phyloP scores from a whole-genome alignment of 2,888 invertebrate genomes.

The Halictus quadricinctus region DNA sequence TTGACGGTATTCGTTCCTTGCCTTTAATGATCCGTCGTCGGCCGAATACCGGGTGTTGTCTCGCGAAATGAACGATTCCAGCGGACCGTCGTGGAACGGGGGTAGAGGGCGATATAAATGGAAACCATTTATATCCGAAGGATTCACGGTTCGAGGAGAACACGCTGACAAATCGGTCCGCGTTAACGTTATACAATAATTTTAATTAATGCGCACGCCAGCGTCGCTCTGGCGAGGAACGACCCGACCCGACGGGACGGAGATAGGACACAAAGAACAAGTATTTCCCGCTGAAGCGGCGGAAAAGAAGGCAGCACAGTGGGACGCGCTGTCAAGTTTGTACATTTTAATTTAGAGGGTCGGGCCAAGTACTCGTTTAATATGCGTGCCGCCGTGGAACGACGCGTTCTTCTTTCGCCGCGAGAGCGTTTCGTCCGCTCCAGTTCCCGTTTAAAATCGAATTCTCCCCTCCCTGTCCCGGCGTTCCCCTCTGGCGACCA shows the following conservation, averaged over 20 bases:
- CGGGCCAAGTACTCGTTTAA: constrained; percentile 60
- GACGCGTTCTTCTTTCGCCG: constrained; percentile 16
- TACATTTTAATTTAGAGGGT: constrained; percentile 63
- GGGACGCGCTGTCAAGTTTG: constrained; percentile 52
- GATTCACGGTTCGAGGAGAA: not conserved
- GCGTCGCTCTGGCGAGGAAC: not conserved
- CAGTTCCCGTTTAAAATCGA: constrained; percentile 38
- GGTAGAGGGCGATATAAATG: not conserved
- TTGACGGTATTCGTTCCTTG: constrained; percentile 52
- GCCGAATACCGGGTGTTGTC: not conserved
- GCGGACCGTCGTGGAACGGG: not conserved
- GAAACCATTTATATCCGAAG: not conserved
- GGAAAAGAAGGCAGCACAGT: constrained; percentile 32
- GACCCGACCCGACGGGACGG: not conserved
- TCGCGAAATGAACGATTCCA: not conserved
- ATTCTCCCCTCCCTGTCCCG: not conserved
- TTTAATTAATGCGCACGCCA: constrained; percentile 60
- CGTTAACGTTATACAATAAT: constrained; percentile 54
- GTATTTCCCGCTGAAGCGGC: constrained; percentile 36
- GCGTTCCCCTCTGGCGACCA: not conserved
- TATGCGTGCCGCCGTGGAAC: constrained; percentile 49
- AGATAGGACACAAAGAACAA: constrained; percentile 39
- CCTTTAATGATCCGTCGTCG: constrained; percentile 30
- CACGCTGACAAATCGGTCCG: not conserved
- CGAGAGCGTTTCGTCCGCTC: constrained; percentile 8